Percentiles rank a stretch among this genome's conserved stretches.
These are phyloP conservation scores for Prosopocoilus inquinatus DNA, from an alignment of 2,888 invertebrate genomes.

Conservation along the genomic window DNA sequence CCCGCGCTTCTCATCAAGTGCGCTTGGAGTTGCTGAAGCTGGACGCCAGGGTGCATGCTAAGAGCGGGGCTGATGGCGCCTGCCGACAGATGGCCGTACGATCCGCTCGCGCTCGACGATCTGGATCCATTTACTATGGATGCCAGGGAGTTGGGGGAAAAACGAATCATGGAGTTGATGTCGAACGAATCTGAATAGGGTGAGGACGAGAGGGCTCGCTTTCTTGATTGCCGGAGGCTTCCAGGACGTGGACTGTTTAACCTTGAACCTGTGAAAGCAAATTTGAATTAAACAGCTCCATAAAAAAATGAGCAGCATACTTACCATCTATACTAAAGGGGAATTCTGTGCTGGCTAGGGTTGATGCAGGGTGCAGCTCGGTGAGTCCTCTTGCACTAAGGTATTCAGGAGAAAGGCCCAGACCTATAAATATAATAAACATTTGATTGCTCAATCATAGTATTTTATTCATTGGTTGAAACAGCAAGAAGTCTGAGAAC, in stretches of 20 bases:
- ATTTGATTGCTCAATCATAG: background rate
- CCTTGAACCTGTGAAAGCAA: conserved; percentile 55
- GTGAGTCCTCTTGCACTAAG: conserved; percentile 55
- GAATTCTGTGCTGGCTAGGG: conserved; percentile 83
- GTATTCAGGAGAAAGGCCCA: conserved; percentile 64
- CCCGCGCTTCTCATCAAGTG: conserved; percentile 73
- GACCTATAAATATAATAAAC: conserved; percentile 48
- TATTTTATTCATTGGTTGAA: too few species aligned
- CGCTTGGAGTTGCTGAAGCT: conserved; percentile 74
- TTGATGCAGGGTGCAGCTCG: conserved; percentile 62
- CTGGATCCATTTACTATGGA: conserved; percentile 80
- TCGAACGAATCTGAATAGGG: conserved; percentile 95
- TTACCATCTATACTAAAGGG: conserved; percentile 89
- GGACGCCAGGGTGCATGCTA: conserved; percentile 63
- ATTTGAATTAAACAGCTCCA: background rate
- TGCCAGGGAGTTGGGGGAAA: conserved; percentile 88
- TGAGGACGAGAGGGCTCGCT: conserved; percentile 90
- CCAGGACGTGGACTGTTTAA: conserved; percentile 64
- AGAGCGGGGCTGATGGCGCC: conserved; percentile 88
- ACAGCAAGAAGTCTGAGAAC: too few species aligned
- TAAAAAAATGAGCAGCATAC: conserved; percentile 44
- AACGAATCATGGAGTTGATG: conserved; percentile 92
- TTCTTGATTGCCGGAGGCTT: conserved; percentile 63
- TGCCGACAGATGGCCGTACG: conserved; percentile 95
- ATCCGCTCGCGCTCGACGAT: conserved; percentile 88